Evolutionary conservation across 2,797 vertebrate genomes (phyloP), one percentile per base, ranked within the genome.

Genomic region (Acridotheres tristis): DNA sequence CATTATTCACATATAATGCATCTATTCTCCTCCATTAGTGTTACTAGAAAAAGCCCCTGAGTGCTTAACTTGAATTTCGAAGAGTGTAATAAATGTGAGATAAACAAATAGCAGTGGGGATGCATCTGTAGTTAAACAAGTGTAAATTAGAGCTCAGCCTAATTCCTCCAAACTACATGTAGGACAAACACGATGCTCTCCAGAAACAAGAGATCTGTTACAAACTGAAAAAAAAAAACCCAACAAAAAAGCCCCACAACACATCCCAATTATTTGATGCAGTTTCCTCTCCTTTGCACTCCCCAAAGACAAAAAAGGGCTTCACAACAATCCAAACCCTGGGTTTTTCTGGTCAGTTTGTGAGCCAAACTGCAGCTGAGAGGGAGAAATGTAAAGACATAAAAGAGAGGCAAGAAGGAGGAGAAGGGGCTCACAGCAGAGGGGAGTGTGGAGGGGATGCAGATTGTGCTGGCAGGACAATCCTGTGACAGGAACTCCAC

Each of bases 1-100:
- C 99, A 99, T 99, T 99, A 99, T 99, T 99, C 98, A 99, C 98
- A 99, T 98, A 99, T 98, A 99, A 99, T 99, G 98, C 98, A 98
- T 98, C 99, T 99, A 98, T 98, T 98, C 98, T 98, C 98, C 98
- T 98, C 98, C 98, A 98, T 98, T 98, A 99, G 98, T 97, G 97
- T 96, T 97, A 98, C 98, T 97, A 96, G 98, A 97, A 98, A 98
- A 98, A 98, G 98, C 98, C 98, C 98, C 97, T 96, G 98, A 98
- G 98, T 98, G 98, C 98, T 97, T 98, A 98, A 98, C 98, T 98
- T 98, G 98, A 98, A 98, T 98, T 97, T 97, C 93, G 97, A 98
- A 84, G 97, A 97, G 95, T 95, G 95, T 97, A 98, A 98, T 98
- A 97, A 98, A 98, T 98, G 97, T 90, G 87, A 98, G 98, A 97